Evolutionary conservation across 2,888 invertebrate genomes (phyloP), one percentile per base, ranked within the genome.

Genomic region (Mongoloraphidia duomilia): DNA sequence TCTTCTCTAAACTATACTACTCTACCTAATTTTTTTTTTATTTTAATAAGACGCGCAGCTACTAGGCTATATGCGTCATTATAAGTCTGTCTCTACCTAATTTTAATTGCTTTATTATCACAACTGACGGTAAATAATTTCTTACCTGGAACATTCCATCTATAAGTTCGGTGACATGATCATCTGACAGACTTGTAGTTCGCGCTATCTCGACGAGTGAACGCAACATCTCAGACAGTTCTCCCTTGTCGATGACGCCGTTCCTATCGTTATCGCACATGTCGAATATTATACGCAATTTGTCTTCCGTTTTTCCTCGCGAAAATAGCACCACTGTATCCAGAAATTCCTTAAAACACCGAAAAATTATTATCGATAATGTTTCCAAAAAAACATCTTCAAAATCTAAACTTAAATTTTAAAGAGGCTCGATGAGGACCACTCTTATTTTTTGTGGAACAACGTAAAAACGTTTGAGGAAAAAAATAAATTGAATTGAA

Each of bases 221-320:
- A 14, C 92, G 74, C 61, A 96, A 71, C 88, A 96, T 93, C 65
- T 93, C 92, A 17, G 89, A 91, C 14, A 96, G 72, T 63, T 95
- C 94, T 2, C 81, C 84, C 61, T 94, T 93, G 61, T 94, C 93
- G 50, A 95, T 95, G 1, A 91, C 89, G 0, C 94, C 92, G 59
- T 92, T 92, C 12, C 90, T 79, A 63, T 95, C 91, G 58, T 92
- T 89, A 63, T 95, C 95, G 60, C 95, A 95, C 95, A 96, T 95
- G 65, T 95, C 92, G 63, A 95, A 95, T 55, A 96, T 91, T 35
- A 95, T 93, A 6, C 93, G 76, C 36, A 95, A 70, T 61, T 94
- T 94, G 61, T 93, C 92, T 59, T 93, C 93, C 1, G 92, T 92
- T 58, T 89, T 89, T 8, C 93, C 94, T 0, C 89, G 79, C 0